Evolutionary conservation across 2,113 vertebrate genomes (phyloP), one percentile per base, ranked within the genome.

Genomic region (Oryzias celebensis): DNA sequence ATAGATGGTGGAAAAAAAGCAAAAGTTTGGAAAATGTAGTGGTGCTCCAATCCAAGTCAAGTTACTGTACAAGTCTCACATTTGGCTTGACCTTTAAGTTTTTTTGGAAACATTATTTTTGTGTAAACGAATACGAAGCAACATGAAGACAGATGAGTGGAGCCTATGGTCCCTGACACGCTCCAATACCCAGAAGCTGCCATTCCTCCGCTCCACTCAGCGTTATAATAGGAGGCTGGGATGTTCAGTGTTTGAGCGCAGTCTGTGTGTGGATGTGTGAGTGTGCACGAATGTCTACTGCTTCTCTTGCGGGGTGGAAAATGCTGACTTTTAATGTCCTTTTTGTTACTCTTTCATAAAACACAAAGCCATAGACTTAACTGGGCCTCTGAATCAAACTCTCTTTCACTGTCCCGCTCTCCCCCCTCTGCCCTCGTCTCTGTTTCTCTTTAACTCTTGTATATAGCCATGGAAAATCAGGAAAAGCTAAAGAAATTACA

Each of bases 291-390:
- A 26, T 70, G 60, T 65, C 5, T 66, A 62, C 72, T 62, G 78
- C 78, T 84, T 87, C 81, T 55, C 70, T 77, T 55, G 77, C 73
- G 75, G 61, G 73, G 69, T 90, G 90, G 89, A 92, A 92, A 91
- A 90, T 72, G 89, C 92, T 92, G 92, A 92, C 89, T 88, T 88
- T 87, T 84, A 88, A 90, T 82, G 84, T 88, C 61, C 71, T 79
- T 74, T 84, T 70, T 70, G 72, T 72, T 68, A 63, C 65, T 77
- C 81, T 88, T 90, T 87, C 81, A 87, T 90, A 81, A 88, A 89
- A 91, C 85, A 91, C 89, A 90, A 89, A 93, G 84, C 92, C 88
- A 68, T 87, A 90, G 87, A 85, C 84, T 89, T 83, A 87, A 87
- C 78, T 77, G 78, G 77, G 86, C 87, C 87, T 88, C 90, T 62